These are phyloP conservation scores for Dryas iulia DNA, from an alignment of 1,140 invertebrate species.

Conservation along the genomic window DNA sequence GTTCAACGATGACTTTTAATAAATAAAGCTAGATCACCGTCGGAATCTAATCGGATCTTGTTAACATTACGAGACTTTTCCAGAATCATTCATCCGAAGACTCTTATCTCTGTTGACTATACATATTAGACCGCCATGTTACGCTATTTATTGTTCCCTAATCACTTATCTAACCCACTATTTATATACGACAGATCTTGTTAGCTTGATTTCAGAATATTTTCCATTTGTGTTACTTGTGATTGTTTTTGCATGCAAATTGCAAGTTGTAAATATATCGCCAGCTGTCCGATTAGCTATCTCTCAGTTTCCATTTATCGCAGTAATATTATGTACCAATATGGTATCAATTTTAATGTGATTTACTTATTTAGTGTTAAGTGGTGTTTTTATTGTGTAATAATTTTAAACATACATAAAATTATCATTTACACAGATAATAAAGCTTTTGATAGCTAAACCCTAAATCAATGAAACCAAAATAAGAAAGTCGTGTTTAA, in stretches of 20 bases:
- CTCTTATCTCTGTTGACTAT: conserved; percentile 60
- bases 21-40: conserved; percentile 66
- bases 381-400: neutral
- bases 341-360: conserved; percentile 54
- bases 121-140: conserved; percentile 61
- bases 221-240: conserved; percentile 54
- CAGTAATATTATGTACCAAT: conserved; percentile 46
- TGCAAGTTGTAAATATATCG: conserved; percentile 60
- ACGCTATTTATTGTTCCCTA: conserved; percentile 68
- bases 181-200: conserved; percentile 62
- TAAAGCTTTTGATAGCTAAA: neutral
- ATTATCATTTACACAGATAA: neutral
- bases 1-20: conserved; percentile 55
- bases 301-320: conserved; percentile 61
- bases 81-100: conserved; percentile 17
- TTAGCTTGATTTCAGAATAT: conserved; percentile 60
- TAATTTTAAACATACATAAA: neutral
- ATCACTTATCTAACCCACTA: conserved; percentile 57
- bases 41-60: conserved; percentile 68
- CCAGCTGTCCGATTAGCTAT: conserved; percentile 57
- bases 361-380: conserved; percentile 35
- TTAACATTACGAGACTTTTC: conserved; percentile 64
- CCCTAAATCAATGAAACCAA: neutral
- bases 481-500: conserved; percentile 2
- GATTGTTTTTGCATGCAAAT: conserved; percentile 73